Percentiles rank a stretch among this genome's conserved stretches.
Conservation (phyloP, 2,113 vertebrate species). For the Urocynchramus pylzowi region DNA sequence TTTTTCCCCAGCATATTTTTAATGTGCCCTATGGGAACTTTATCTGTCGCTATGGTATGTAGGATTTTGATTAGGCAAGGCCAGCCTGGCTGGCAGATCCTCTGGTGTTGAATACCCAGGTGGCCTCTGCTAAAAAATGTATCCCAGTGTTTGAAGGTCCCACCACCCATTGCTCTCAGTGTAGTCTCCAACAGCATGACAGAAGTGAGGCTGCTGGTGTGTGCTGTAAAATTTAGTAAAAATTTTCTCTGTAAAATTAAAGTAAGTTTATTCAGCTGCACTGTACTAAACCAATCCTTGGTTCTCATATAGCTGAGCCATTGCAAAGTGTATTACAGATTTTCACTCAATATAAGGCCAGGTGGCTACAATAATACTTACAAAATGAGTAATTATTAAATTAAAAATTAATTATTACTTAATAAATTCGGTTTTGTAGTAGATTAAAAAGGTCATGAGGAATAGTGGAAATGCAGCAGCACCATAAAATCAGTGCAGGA, state of each 20-base stretch:
- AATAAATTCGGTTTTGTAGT: neutral
- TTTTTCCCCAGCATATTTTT: neutral
- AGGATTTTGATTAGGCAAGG: neutral
- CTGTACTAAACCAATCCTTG: neutral
- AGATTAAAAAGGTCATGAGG: neutral
- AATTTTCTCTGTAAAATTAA: neutral
- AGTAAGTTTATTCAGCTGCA: neutral
- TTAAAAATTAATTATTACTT: neutral
- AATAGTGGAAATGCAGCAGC: neutral
- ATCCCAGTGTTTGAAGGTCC: neutral
- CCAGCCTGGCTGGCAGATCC: neutral
- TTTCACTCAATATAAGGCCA: neutral
- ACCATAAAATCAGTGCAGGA: neutral
- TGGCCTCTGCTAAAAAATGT: neutral
- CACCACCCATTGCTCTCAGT: neutral
- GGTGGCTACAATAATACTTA: neutral
- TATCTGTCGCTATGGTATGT: neutral
- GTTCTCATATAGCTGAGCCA: neutral
- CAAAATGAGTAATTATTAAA: neutral
- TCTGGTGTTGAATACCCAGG: too few species aligned
- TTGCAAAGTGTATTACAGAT: neutral
- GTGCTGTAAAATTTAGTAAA: neutral
- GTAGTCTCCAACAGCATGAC: neutral
- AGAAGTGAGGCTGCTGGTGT: neutral
- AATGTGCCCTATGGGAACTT: fast-evolving